Evolutionary conservation across 2,797 vertebrate genomes (phyloP).

Genomic region (Centropyge bicolor): DNA sequence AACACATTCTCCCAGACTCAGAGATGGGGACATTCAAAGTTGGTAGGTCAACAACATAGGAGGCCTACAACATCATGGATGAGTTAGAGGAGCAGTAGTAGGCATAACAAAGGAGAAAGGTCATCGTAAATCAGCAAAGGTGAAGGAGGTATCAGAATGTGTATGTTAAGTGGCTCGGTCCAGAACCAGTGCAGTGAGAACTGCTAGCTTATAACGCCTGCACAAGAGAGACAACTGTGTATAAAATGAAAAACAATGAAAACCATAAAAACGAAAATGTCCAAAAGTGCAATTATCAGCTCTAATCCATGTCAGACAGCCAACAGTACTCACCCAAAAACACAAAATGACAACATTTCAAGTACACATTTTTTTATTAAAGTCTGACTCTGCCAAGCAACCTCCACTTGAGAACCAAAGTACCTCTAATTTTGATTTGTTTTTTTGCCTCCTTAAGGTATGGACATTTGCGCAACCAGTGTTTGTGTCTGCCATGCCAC

Average conservation of each 20-base stretch:
- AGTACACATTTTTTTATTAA: too few relatives aligned
- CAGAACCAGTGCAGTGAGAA: neutral
- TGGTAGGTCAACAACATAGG: conserved; percentile 15
- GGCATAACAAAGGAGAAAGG: neutral
- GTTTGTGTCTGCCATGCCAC: too few relatives aligned
- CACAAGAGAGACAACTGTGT: too few relatives aligned
- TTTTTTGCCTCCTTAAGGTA: too few relatives aligned
- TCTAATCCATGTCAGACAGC: neutral
- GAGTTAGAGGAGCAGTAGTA: neutral
- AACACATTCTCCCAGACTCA: conserved; percentile 22
- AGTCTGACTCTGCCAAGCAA: too few relatives aligned
- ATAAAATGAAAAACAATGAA: too few relatives aligned
- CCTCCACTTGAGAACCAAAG: too few relatives aligned
- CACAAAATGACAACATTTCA: neutral
- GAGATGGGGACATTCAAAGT: conserved; percentile 18
- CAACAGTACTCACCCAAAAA: neutral
- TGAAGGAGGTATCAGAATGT: neutral
- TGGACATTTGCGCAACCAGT: too few relatives aligned
- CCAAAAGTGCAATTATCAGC: neutral
- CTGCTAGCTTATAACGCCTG: neutral
- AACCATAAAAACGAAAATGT: too few relatives aligned
- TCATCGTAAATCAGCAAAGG: neutral
- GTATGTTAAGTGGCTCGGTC: neutral
- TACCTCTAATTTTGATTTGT: too few relatives aligned
- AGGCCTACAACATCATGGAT: conserved; percentile 28